phyloP scores from a whole-genome alignment of 1,140 invertebrate genomes.

The Asbolus verrucosus region DNA sequence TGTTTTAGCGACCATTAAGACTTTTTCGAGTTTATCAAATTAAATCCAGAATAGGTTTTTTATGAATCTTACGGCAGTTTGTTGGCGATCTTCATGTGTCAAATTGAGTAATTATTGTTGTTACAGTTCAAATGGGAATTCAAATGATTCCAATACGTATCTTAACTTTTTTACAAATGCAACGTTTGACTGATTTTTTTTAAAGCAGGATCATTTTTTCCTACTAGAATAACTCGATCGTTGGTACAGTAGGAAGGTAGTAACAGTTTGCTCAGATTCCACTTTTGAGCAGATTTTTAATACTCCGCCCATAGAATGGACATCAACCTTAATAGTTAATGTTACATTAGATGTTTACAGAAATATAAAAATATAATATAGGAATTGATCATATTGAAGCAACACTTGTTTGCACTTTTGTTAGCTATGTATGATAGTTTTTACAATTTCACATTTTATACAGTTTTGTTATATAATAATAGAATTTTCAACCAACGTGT shows the following conservation, averaged over 20 bases:
- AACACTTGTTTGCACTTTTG: constrained; percentile 5
- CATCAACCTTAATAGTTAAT: constrained; percentile 18
- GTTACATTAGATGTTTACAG: constrained; percentile 13
- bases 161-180: constrained; percentile 10
- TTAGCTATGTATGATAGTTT: background rate
- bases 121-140: background rate
- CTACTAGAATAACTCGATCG: too few species aligned
- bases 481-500: background rate
- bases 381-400: constrained; percentile 5
- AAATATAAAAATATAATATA: constrained; percentile 3
- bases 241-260: too few species aligned
- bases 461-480: background rate
- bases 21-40: constrained; percentile 18
- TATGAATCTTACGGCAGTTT: too few species aligned
- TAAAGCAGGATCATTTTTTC: too few species aligned
- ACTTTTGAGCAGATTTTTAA: constrained; percentile 5
- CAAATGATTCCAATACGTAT: constrained; percentile 16
- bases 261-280: too few species aligned
- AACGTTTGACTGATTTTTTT: too few species aligned
- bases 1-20: constrained; percentile 1
- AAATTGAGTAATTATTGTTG: too few species aligned
- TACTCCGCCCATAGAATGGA: constrained; percentile 20
- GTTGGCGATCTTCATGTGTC: constrained; percentile 5
- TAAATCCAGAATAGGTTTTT: too few species aligned
- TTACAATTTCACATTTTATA: constrained; percentile 1